Evolutionary conservation across 2,888 invertebrate genomes (phyloP), one percentile per base, ranked within the genome.

Genomic region (Andrena camellia): DNA sequence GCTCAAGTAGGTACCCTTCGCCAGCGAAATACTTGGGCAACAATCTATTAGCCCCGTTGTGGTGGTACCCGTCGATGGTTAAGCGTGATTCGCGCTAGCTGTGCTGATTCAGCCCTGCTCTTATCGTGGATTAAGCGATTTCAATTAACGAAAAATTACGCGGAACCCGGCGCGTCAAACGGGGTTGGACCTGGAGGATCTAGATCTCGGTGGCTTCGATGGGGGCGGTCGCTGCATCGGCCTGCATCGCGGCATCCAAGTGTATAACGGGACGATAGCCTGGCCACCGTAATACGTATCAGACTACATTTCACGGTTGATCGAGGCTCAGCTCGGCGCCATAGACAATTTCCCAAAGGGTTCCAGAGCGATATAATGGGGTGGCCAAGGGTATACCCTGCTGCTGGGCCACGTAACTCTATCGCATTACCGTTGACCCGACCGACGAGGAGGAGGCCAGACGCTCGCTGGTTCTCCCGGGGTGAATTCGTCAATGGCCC

Each of bases 341-440:
- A 89, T 92, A 92, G 91, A 93, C 93, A 91, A 93, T 93, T 93
- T 92, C 93, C 93, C 93, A 92, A 92, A 92, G 93, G 93, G 92
- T 91, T 92, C 88, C 88, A 87, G 90, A 85, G 87, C 91, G 91
- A 93, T 93, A 93, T 93, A 93, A 93, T 91, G 90, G 91, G 86
- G 85, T 73, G 76, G 85, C 89, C 86, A 88, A 90, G 91, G 89
- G 92, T 88, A 90, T 90, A 79, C 79, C 79, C 84, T 42, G 42
- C 20, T 57, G 54, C 80, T 81, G 83, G 42, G 88, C 89, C 81
- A 89, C 88, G 85, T 89, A 85, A 86, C 89, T 91, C 88, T 88
- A 90, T 91, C 89, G 90, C 78, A 92, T 91, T 90, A 90, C 86
- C 85, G 67, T 62, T 66, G 73, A 67, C 66, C 86, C 62, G 63